Conservation (phyloP, 2,113 vertebrate genomes). For the Pantherophis guttatus region DNA sequence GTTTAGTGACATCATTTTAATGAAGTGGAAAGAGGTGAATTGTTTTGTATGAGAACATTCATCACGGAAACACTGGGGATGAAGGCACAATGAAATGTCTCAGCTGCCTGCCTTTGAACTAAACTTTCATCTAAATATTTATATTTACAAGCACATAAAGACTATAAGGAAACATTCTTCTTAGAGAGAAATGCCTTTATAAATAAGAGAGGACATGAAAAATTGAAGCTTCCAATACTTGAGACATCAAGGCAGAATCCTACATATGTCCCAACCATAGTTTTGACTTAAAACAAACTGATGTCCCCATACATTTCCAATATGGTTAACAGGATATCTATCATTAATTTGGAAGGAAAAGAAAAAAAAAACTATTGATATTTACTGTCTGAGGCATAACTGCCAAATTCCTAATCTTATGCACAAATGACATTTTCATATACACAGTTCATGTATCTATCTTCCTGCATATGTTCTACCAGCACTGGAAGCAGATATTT, state of each 20-base stretch:
- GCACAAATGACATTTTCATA: background rate
- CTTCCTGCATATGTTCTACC: background rate
- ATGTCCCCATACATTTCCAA: background rate
- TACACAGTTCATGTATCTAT: background rate
- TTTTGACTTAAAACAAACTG: background rate
- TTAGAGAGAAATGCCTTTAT: constrained; percentile 7
- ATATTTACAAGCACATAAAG: constrained; percentile 32
- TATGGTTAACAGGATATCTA: background rate
- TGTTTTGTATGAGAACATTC: constrained; percentile 30
- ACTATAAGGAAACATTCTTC: background rate
- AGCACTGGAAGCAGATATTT: background rate
- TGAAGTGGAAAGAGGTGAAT: constrained; percentile 43
- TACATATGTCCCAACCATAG: background rate
- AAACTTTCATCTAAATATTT: constrained; percentile 45
- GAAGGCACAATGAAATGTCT: background rate
- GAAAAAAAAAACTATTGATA: background rate
- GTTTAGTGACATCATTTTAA: constrained; percentile 48
- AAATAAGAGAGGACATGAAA: background rate
- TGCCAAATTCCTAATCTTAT: background rate
- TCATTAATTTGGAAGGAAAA: background rate
- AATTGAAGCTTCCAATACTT: background rate
- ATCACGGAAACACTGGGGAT: constrained; percentile 13
- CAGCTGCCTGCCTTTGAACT: constrained; percentile 16
- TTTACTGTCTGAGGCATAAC: background rate
- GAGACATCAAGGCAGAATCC: background rate